phyloP scores from a whole-genome alignment of 2,113 vertebrate species.

The Psittacula cyanocephala region DNA sequence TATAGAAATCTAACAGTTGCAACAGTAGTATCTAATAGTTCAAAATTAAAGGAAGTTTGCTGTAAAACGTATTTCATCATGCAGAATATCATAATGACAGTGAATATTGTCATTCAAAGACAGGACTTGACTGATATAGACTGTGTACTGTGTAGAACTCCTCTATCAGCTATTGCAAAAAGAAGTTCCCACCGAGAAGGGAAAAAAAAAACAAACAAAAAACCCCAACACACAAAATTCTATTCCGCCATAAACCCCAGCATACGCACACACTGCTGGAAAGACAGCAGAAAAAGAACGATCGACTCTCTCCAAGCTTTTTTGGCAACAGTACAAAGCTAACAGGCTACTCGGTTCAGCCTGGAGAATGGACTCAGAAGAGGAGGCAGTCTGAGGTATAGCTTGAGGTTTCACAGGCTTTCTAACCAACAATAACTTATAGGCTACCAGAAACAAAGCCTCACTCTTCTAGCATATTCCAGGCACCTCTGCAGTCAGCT shows the following conservation, averaged over 20 bases:
- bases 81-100: not conserved
- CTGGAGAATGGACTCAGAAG: not conserved
- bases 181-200: not conserved
- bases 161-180: not conserved
- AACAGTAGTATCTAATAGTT: not conserved
- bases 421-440: not conserved
- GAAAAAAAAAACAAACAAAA: not conserved
- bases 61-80: not conserved
- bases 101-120: not conserved
- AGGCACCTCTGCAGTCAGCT: not conserved
- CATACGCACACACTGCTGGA: not conserved
- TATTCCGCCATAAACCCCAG: not conserved
- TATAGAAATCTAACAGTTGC: not conserved
- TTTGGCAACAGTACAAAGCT: not conserved
- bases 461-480: not conserved
- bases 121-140: not conserved
- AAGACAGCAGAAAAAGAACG: not conserved
- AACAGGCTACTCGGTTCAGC: not conserved
- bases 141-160: not conserved
- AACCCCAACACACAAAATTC: not conserved
- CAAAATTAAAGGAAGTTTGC: not conserved
- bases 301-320: not conserved
- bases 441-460: not conserved
- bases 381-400: not conserved
- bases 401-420: not conserved